These are phyloP conservation scores for Leuciscus waleckii DNA, from an alignment of 2,797 vertebrate genomes.

Conservation along the genomic window DNA sequence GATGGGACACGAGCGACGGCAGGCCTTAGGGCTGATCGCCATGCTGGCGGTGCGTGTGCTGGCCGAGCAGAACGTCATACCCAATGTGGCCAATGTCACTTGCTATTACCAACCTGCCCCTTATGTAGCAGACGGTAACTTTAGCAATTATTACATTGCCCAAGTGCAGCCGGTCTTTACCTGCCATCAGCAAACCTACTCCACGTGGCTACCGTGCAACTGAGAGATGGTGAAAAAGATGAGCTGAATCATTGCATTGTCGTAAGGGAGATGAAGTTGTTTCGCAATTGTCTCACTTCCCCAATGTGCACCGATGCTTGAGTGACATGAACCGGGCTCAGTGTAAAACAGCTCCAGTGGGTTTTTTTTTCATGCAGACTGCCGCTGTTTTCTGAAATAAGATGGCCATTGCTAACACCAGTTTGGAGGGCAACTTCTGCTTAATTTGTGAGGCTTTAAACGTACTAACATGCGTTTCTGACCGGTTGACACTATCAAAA, in stretches of 20 bases:
- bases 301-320: constrained; percentile 5
- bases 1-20: constrained; percentile 98
- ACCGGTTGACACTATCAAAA: constrained; percentile 25
- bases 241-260: constrained; percentile 54
- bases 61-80: constrained; percentile 97
- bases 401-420: constrained; percentile 18
- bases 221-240: constrained; percentile 71
- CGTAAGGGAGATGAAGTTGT: constrained; percentile 8
- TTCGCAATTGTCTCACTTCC: constrained; percentile 49
- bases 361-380: constrained; percentile 21
- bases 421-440: constrained; percentile 46
- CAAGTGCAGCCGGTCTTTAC: constrained; percentile 97
- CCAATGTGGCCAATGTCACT: constrained; percentile 97
- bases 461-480: constrained; percentile 49
- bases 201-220: constrained; percentile 98
- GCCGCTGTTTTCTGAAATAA: neutral
- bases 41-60: constrained; percentile 96
- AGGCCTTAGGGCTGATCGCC: constrained; percentile 95
- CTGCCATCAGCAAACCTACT: constrained; percentile 94
- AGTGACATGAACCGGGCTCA: neutral
- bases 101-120: constrained; percentile 99
- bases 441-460: constrained; percentile 53
- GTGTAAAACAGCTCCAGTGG: neutral
- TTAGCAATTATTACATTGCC: constrained; percentile 99
- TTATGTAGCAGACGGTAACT: constrained; percentile 97